Conservation (phyloP, 2,113 vertebrate species). For the Pleuronectes platessa region DNA sequence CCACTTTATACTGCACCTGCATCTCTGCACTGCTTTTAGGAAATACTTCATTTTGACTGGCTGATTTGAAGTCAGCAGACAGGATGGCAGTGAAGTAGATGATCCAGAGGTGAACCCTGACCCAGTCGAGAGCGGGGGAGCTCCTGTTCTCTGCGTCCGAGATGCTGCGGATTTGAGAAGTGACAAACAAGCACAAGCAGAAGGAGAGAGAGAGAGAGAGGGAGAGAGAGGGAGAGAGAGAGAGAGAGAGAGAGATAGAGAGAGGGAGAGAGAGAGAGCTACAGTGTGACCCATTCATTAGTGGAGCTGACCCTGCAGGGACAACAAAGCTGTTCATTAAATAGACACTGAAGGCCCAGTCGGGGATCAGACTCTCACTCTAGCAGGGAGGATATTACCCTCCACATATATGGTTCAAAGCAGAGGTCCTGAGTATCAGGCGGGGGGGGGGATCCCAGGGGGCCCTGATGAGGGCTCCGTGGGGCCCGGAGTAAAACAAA, state of each 20-base stretch:
- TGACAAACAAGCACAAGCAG: conserved; percentile 48
- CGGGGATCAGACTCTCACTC: conserved; percentile 56
- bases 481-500: conserved; percentile 10
- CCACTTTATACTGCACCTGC: neutral
- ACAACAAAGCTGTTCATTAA: conserved; percentile 72
- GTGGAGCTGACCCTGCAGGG: conserved; percentile 47
- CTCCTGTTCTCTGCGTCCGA: neutral
- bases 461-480: neutral
- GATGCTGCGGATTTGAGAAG: conserved; percentile 33
- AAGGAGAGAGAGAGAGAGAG: neutral
- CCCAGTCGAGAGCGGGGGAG: conserved; percentile 21
- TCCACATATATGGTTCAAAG: conserved; percentile 34
- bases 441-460: neutral
- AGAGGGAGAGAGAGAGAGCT: neutral
- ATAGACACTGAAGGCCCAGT: conserved; percentile 56
- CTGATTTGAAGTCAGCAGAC: conserved; percentile 17
- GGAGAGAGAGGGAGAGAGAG: neutral
- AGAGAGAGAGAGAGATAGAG: neutral
- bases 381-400: conserved; percentile 43
- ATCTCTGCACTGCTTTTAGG: neutral
- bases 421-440: neutral
- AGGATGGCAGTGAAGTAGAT: neutral
- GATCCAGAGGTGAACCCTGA: conserved; percentile 49
- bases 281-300: conserved; percentile 64
- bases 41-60: neutral